A percentile compares a stretch with the other conserved stretches of the same genome.
phyloP scores from a whole-genome alignment of 30 jellyfish, hydroid and myxozoan genomes.

The Chironex yamaguchii region DNA sequence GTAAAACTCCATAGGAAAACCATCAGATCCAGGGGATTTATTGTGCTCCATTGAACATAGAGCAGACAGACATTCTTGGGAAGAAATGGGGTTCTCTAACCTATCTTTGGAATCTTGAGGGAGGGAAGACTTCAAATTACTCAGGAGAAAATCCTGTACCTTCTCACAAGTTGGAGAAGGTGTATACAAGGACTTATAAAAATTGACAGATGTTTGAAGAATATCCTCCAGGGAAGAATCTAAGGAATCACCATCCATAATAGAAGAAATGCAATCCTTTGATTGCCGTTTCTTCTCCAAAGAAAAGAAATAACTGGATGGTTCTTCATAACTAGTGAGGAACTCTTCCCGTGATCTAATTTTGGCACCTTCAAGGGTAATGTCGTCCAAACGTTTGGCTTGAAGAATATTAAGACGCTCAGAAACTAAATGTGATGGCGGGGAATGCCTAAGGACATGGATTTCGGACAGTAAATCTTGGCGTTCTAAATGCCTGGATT shows the following conservation, averaged over 20 bases:
- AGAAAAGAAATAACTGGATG: neutral
- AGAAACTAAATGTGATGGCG: too few species aligned
- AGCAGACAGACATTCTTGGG: neutral
- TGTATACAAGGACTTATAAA: neutral
- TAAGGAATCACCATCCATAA: neutral
- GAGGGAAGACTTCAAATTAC: neutral
- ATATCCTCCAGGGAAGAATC: neutral
- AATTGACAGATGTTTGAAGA: neutral
- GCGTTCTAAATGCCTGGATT: neutral
- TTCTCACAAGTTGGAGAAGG: neutral
- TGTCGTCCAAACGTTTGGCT: neutral
- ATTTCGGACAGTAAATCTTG: neutral
- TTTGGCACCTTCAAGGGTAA: neutral
- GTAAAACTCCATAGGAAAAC: conserved; percentile 23
- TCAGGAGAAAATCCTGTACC: too few species aligned
- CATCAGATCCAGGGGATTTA: conserved; percentile 56
- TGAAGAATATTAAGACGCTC: too few species aligned
- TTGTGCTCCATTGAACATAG: neutral
- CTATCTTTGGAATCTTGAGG: neutral
- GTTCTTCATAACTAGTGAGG: neutral
- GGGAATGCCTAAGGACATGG: too few species aligned
- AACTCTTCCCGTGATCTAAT: neutral
- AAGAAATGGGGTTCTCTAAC: conserved; percentile 1
- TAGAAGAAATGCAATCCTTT: neutral
- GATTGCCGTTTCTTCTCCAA: neutral